These are phyloP conservation scores for Lemur catta DNA, from an alignment of 2,797 vertebrate species.

Conservation along the genomic window DNA sequence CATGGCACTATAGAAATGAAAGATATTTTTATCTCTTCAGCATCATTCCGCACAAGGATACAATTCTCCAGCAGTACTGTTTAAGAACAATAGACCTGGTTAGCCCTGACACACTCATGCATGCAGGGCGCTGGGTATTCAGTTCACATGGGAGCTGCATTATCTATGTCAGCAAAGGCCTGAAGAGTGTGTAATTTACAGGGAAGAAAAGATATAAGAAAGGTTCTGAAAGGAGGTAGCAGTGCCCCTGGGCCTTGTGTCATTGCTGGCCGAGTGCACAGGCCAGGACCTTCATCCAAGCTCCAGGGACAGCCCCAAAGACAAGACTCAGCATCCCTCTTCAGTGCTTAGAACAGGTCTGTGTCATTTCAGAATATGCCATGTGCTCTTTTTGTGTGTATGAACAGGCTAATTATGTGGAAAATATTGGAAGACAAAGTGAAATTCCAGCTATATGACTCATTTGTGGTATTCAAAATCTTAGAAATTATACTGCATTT, in stretches of 20 bases:
- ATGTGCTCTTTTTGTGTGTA: constrained; percentile 43
- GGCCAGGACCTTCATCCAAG: not conserved
- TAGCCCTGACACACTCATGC: constrained; percentile 59
- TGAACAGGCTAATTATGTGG: constrained; percentile 56
- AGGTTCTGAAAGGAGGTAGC: not conserved
- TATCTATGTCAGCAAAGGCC: constrained; percentile 26
- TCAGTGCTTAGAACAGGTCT: not conserved
- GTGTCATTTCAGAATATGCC: not conserved
- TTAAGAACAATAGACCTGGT: constrained; percentile 72
- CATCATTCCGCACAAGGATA: constrained; percentile 68
- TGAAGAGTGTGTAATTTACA: constrained; percentile 2
- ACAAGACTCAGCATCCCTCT: not conserved
- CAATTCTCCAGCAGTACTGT: constrained; percentile 44
- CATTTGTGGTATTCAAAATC: constrained; percentile 58
- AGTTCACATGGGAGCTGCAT: constrained; percentile 9
- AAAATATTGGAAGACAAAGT: constrained; percentile 66
- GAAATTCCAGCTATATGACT: constrained; percentile 64
- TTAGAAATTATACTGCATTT: constrained; percentile 41
- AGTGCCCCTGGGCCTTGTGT: not conserved
- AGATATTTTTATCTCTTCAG: constrained; percentile 77
- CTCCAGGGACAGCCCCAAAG: not conserved
- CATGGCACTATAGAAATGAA: constrained; percentile 73
- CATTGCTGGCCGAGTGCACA: not conserved
- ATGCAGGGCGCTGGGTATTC: constrained; percentile 55
- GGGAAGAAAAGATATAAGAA: constrained; percentile 13